Evolutionary conservation across 2,113 vertebrate genomes (phyloP).

Genomic region (Ochotona princeps): DNA sequence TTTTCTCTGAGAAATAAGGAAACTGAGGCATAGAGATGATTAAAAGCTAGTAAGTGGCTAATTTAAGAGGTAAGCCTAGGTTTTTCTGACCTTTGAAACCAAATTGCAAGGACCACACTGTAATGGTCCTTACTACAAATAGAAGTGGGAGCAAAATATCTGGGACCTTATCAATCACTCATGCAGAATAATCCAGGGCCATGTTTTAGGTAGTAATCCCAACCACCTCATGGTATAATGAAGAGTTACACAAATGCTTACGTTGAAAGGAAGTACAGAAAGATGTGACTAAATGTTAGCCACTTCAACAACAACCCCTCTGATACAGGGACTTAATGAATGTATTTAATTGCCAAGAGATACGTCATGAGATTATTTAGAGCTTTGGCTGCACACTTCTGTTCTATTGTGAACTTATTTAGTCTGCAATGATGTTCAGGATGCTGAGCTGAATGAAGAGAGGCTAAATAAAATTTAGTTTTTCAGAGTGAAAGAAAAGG

Average conservation of each 20-base stretch:
- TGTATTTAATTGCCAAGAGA: slow-evolving; percentile 80
- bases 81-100: slow-evolving; percentile 29
- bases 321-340: slow-evolving; percentile 77
- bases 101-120: neutral
- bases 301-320: slow-evolving; percentile 66
- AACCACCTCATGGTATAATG: neutral
- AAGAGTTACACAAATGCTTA: slow-evolving; percentile 13
- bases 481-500: slow-evolving; percentile 61
- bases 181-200: neutral
- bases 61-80: neutral
- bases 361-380: slow-evolving; percentile 77
- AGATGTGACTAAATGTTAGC: slow-evolving; percentile 54
- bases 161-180: neutral
- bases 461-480: slow-evolving; percentile 63
- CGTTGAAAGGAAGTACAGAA: neutral
- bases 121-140: neutral
- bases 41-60: neutral
- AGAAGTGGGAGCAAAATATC: neutral
- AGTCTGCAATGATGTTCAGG: slow-evolving; percentile 62
- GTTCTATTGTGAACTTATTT: slow-evolving; percentile 76
- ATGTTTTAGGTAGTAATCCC: neutral
- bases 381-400: slow-evolving; percentile 69
- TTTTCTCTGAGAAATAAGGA: neutral
- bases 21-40: neutral
- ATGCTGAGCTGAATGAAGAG: slow-evolving; percentile 72